These are phyloP conservation scores for Dromaius novaehollandiae DNA, from an alignment of 2,113 vertebrate species.

Conservation along the genomic window DNA sequence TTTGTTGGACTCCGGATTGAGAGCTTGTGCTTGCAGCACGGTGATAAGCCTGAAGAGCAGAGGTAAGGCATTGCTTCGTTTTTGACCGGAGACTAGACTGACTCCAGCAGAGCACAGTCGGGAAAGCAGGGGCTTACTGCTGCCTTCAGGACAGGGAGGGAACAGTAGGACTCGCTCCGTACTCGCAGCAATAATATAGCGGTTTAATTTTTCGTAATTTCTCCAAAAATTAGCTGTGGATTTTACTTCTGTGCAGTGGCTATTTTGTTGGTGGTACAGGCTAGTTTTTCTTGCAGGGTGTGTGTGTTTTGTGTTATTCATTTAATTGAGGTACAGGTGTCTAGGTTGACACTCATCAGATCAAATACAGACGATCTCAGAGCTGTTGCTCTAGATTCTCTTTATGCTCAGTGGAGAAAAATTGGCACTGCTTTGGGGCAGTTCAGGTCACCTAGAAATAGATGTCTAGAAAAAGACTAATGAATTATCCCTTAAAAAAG, in stretches of 20 bases:
- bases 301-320: neutral
- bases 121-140: neutral
- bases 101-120: neutral
- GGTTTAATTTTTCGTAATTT: neutral
- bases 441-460: neutral
- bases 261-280: neutral
- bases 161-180: neutral
- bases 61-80: accelerated
- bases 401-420: neutral
- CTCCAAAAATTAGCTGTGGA: neutral
- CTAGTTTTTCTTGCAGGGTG: neutral
- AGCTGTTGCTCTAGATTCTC: neutral
- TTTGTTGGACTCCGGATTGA: neutral
- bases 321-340: neutral
- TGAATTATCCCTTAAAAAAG: neutral
- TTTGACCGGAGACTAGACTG: neutral
- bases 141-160: neutral
- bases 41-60: neutral
- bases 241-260: neutral
- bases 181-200: neutral
- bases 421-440: neutral
- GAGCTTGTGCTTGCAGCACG: neutral
- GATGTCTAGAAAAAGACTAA: neutral
- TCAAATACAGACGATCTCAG: neutral
- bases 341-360: neutral